These are phyloP conservation scores for Diadegma fenestrale DNA, from an alignment of 2,888 invertebrate genomes.

Conservation along the genomic window DNA sequence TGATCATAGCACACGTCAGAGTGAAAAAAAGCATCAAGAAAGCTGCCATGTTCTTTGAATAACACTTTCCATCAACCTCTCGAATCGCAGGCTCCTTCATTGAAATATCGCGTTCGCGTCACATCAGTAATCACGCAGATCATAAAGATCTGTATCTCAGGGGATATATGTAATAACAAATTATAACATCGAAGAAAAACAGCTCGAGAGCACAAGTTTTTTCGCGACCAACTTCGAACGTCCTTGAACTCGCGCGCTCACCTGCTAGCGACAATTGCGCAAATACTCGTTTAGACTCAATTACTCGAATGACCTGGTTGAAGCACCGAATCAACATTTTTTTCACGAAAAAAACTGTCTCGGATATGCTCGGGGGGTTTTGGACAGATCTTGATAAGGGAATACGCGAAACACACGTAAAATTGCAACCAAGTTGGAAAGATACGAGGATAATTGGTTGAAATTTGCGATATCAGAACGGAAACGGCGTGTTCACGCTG, in stretches of 20 bases:
- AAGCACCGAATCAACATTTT: neutral
- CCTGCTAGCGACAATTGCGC: neutral
- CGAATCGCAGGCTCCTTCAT: neutral
- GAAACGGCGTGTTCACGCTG: slow-evolving; percentile 59
- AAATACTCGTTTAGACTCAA: neutral
- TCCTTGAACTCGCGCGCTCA: neutral
- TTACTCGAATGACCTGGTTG: slow-evolving; percentile 10
- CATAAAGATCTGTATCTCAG: slow-evolving; percentile 3
- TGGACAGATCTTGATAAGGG: slow-evolving; percentile 26
- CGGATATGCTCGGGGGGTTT: neutral
- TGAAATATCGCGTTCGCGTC: neutral
- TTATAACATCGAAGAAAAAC: neutral
- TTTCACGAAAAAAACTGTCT: neutral
- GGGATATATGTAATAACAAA: neutral
- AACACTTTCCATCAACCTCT: slow-evolving; percentile 7
- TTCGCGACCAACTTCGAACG: neutral
- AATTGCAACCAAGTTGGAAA: slow-evolving; percentile 31
- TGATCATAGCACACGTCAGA: neutral
- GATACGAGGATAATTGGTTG: slow-evolving; percentile 48
- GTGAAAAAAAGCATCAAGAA: neutral
- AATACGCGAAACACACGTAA: slow-evolving; percentile 24
- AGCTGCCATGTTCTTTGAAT: neutral
- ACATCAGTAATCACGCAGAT: neutral
- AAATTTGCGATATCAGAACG: slow-evolving; percentile 60
- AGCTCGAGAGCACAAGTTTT: neutral